phyloP scores from a whole-genome alignment of 1,140 invertebrate species.

The Megathymus violae region DNA sequence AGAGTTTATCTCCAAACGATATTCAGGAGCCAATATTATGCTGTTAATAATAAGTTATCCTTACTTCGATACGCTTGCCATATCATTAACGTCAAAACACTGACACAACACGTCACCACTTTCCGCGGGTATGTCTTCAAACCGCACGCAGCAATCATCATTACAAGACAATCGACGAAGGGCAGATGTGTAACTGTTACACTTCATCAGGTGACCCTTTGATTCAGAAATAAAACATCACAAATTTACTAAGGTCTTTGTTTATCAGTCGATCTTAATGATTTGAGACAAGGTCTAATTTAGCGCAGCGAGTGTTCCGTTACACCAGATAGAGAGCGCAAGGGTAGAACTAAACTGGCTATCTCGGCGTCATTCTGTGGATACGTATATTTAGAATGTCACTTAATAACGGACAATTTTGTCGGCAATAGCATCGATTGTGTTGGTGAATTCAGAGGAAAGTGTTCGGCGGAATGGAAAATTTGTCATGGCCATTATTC shows the following conservation, averaged over 20 bases:
- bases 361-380: constrained; percentile 54
- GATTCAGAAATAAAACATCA: constrained; percentile 33
- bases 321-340: constrained; percentile 35
- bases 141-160: constrained; percentile 69
- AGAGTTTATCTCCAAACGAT: constrained; percentile 41
- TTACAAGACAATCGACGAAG: constrained; percentile 74
- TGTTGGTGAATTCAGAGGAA: constrained; percentile 78
- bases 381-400: constrained; percentile 76
- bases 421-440: constrained; percentile 74
- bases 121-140: constrained; percentile 59
- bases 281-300: constrained; percentile 22
- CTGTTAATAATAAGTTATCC: constrained; percentile 64
- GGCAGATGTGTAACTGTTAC: constrained; percentile 72
- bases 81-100: constrained; percentile 68
- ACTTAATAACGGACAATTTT: constrained; percentile 81
- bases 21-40: constrained; percentile 56
- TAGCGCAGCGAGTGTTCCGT: constrained; percentile 1
- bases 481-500: constrained; percentile 79
- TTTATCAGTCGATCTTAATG: constrained; percentile 9
- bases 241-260: neutral
- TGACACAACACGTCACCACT: constrained; percentile 52
- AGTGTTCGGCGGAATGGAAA: constrained; percentile 79
- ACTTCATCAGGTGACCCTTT: constrained; percentile 56
- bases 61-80: constrained; percentile 55
- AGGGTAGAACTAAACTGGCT: constrained; percentile 54